These are phyloP conservation scores for Cygnus olor DNA, from an alignment of 2,797 vertebrate genomes.

Conservation along the genomic window DNA sequence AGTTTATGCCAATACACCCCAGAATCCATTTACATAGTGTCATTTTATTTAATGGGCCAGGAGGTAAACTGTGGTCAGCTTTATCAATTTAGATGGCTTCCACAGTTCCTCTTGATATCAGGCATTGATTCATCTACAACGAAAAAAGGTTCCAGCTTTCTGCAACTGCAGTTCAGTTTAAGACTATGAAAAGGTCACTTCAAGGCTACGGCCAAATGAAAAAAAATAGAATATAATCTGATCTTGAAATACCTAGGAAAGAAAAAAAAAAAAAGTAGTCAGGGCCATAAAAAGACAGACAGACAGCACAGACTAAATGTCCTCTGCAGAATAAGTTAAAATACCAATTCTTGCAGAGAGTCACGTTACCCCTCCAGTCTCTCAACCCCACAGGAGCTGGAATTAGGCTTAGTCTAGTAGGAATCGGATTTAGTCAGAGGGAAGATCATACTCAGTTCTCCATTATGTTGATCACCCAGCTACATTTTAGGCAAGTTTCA, in stretches of 20 bases:
- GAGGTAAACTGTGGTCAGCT: constrained; percentile 18
- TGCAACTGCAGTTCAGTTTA: constrained; percentile 33
- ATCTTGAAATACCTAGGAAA: constrained; percentile 25
- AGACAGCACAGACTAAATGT: constrained; percentile 33
- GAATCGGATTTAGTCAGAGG: not conserved
- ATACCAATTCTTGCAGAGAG: not conserved
- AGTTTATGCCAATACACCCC: not conserved
- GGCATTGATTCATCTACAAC: not conserved
- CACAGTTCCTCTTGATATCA: not conserved
- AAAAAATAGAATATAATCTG: not conserved
- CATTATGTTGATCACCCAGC: not conserved
- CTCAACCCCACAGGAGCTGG: not conserved
- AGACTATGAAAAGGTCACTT: constrained; percentile 51
- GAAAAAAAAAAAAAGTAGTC: not conserved
- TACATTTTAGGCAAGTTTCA: constrained; percentile 10
- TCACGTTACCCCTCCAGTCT: not conserved
- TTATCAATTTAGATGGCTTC: constrained; percentile 22
- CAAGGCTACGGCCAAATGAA: constrained; percentile 27
- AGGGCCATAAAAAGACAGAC: constrained; percentile 40
- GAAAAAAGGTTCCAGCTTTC: constrained; percentile 22
- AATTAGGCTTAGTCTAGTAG: not conserved
- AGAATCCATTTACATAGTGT: constrained; percentile 19
- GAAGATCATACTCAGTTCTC: not conserved
- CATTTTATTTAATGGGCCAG: constrained; percentile 19
- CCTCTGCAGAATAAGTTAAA: constrained; percentile 35